Evolutionary conservation across 23 tunicate genomes (phyloP).

Genomic region (Trididemnum clinides): DNA sequence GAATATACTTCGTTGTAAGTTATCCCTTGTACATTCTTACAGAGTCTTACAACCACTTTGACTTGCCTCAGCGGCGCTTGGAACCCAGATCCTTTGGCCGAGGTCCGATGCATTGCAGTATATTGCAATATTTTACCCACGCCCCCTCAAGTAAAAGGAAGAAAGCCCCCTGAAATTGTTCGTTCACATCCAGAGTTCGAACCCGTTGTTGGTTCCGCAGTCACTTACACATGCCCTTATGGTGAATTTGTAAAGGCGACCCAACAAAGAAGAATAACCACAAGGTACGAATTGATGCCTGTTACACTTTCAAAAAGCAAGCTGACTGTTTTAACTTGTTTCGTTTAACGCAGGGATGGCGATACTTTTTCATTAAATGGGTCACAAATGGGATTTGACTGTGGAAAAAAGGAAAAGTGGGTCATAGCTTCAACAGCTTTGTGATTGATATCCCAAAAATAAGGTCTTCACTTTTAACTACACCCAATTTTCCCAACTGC

Average conservation of each 20-base stretch:
- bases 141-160: background rate
- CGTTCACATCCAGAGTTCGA: slow-evolving; percentile 26
- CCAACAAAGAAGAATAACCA: background rate
- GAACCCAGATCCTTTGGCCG: slow-evolving; percentile 32
- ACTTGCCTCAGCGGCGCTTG: slow-evolving; percentile 52
- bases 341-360: too few relatives aligned
- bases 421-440: too few relatives aligned
- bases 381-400: too few relatives aligned
- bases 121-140: slow-evolving; percentile 51
- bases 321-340: too few relatives aligned
- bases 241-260: slow-evolving; percentile 52
- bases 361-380: too few relatives aligned
- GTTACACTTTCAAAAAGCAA: too few relatives aligned
- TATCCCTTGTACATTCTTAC: too few relatives aligned
- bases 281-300: background rate
- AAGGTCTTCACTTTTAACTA: too few relatives aligned
- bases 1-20: too few relatives aligned
- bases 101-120: slow-evolving; percentile 45
- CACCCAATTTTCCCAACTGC: too few relatives aligned
- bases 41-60: slow-evolving; percentile 1
- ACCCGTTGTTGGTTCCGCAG: slow-evolving; percentile 24
- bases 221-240: slow-evolving; percentile 33
- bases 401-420: too few relatives aligned
- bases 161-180: background rate
- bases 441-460: too few relatives aligned